Base-by-base conservation (phyloP, 2,113 vertebrate species). In the Istiophorus platypterus region DNA sequence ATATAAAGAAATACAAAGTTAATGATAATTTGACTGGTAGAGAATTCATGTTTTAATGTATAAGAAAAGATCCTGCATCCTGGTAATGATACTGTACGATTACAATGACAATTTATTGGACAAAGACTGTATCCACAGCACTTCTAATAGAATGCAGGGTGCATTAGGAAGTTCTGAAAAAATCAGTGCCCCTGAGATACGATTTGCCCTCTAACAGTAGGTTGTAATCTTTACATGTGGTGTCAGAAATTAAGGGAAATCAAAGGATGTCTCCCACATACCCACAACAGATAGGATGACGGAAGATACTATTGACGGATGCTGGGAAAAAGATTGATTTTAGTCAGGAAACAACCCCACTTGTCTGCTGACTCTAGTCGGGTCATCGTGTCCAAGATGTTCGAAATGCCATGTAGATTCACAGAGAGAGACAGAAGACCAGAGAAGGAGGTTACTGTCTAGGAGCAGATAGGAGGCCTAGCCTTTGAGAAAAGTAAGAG, bases 301-400 rank as follows among this genome's bases (percentile, higher is more conserved):
- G 17, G 42, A 12, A 20, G 47, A 18, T 34, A 22, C 20, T 24
- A 1, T 67, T 14, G 26, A 57, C 3, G 31, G 8, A 3, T 37
- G 27, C n/a, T 26, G n/a, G 13, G 52, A 11, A 56, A n/a, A 56
- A n/a, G n/a, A 24, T 24, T 15, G 15, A 14, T n/a, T 37, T 74
- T 27, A 57, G 34, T 51, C 29, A 64, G 11, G 31, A 52, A n/a
- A 59, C 59, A 42, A 69, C 6, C 42, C 31, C 41, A 59, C 31
- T 65, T 59, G 61, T 52, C 66, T 24, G 24, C 70, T 4, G 45
- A 63, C 62, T 74, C 41, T 26, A 26, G 52, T 47, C 8, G 22
- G 7, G 52, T 67, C 74, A 67, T 31, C 68, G 61, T 47, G 64
- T 4, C 57, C 7, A 7, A 15, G 42, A 56, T 63, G 39, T 31